phyloP scores from a whole-genome alignment of 1,140 invertebrate species.

The Drosophila varians region DNA sequence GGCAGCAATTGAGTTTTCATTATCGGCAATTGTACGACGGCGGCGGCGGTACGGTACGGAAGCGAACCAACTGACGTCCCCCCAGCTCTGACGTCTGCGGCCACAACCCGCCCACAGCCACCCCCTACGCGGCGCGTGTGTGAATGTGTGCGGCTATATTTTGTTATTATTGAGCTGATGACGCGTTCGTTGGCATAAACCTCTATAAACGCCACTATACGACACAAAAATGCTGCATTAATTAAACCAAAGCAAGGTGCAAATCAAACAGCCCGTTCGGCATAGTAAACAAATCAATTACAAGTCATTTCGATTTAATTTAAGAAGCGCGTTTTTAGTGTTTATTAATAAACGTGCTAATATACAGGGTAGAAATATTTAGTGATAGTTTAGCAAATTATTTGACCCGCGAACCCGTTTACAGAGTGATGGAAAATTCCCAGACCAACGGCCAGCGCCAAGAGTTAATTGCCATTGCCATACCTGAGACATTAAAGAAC shows the following conservation, averaged over 20 bases:
- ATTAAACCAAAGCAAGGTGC: background rate
- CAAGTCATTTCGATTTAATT: background rate
- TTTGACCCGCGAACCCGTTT: slow-evolving; percentile 14
- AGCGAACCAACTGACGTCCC: slow-evolving; percentile 30
- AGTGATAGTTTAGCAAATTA: background rate
- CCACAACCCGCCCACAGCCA: slow-evolving; percentile 6
- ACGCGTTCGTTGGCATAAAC: slow-evolving; percentile 61
- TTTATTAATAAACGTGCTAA: slow-evolving; percentile 46
- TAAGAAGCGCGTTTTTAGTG: background rate
- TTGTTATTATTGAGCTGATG: slow-evolving; percentile 56
- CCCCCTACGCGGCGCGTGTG: background rate
- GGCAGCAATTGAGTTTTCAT: slow-evolving; percentile 33
- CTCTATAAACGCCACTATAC: background rate
- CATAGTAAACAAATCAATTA: background rate
- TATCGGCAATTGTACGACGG: slow-evolving; percentile 39
- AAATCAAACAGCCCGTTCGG: background rate
- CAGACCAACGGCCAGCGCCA: slow-evolving; percentile 14
- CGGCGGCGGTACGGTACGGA: slow-evolving; percentile 5
- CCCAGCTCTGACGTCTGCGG: slow-evolving; percentile 4
- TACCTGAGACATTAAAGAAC: slow-evolving; percentile 31
- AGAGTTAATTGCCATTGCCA: slow-evolving; percentile 26
- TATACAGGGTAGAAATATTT: background rate
- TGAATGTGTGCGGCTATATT: slow-evolving; percentile 29
- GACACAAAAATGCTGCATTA: background rate
- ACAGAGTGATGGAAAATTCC: slow-evolving; percentile 34